Evolutionary conservation across 2,797 vertebrate genomes (phyloP).

Genomic region (Diceros bicornis): DNA sequence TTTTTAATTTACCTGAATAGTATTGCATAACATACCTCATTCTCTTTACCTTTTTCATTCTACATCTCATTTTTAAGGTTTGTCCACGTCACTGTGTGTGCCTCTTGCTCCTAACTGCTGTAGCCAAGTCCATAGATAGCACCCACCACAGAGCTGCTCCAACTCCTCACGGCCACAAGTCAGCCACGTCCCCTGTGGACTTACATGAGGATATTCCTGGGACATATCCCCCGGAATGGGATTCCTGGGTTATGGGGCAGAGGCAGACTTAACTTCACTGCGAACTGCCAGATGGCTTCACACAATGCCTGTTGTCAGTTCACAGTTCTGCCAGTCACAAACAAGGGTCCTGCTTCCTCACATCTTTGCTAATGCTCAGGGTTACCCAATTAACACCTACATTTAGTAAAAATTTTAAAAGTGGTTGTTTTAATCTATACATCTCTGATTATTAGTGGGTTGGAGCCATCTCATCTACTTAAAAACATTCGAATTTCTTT

Average conservation of each 20-base stretch:
- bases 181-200: neutral
- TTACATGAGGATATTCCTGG: neutral
- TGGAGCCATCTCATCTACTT: neutral
- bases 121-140: neutral
- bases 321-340: neutral
- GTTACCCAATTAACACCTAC: slow-evolving; percentile 34
- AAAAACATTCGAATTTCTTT: neutral
- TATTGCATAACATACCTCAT: neutral
- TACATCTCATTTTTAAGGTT: neutral
- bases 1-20: neutral
- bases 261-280: neutral
- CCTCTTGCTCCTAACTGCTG: neutral
- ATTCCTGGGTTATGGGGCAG: neutral
- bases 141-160: neutral
- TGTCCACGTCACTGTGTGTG: too few species aligned
- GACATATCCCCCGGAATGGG: neutral
- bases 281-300: neutral
- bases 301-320: neutral
- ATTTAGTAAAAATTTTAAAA: neutral
- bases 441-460: slow-evolving; percentile 49
- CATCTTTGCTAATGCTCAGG: slow-evolving; percentile 15
- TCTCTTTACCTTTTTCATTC: neutral
- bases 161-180: neutral
- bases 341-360: neutral
- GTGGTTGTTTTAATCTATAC: slow-evolving; percentile 49